A percentile compares a stretch with the other conserved stretches of the same genome.
phyloP scores from a whole-genome alignment of 2,797 vertebrate species.

The Synanceia verrucosa region DNA sequence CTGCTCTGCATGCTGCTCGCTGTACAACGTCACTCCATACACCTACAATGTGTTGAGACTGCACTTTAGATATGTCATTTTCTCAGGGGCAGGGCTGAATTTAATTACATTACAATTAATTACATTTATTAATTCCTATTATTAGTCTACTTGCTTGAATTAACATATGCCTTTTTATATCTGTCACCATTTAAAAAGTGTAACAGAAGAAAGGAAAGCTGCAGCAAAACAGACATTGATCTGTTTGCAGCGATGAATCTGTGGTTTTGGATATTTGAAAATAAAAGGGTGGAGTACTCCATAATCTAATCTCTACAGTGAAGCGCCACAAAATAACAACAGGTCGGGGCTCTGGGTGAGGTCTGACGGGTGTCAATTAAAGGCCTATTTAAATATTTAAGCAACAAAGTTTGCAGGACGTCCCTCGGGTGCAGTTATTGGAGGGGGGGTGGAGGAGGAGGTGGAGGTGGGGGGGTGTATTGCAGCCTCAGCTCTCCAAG shows the following conservation, averaged over 20 bases:
- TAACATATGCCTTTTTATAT: neutral
- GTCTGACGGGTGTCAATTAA: conserved; percentile 77
- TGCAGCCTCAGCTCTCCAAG: conserved; percentile 82
- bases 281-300: neutral
- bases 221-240: conserved; percentile 10
- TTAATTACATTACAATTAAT: too few species aligned
- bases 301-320: conserved; percentile 14
- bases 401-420: conserved; percentile 81
- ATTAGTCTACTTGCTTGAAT: neutral
- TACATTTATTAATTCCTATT: too few species aligned
- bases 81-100: too few species aligned
- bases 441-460: conserved; percentile 4
- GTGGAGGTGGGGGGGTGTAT: conserved; percentile 56
- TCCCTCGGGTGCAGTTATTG: conserved; percentile 82
- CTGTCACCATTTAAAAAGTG: neutral
- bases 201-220: neutral
- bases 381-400: conserved; percentile 85
- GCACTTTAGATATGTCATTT: too few species aligned
- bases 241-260: conserved; percentile 28
- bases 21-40: too few species aligned
- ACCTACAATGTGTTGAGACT: too few species aligned
- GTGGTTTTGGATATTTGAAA: conserved; percentile 7
- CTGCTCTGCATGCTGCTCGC: too few species aligned
- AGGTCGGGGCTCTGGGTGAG: conserved; percentile 56
- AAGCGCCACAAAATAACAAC: conserved; percentile 19